These are phyloP conservation scores for Abramis brama DNA, from an alignment of 2,113 vertebrate species.

Conservation along the genomic window DNA sequence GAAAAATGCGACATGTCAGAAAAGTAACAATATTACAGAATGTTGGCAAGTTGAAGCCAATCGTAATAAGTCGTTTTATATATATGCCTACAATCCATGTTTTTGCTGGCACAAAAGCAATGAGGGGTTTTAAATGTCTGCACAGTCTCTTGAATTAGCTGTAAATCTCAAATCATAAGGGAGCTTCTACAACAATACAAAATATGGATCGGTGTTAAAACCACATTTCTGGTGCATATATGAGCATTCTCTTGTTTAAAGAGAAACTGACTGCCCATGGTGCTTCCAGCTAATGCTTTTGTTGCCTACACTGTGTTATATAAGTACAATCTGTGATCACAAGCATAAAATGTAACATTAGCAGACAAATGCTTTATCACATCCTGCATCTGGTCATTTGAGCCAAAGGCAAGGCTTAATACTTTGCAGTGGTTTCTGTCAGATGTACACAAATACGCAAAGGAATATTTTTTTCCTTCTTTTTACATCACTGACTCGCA, in stretches of 20 bases:
- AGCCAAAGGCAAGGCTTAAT: conserved; percentile 3
- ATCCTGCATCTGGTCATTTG: background rate
- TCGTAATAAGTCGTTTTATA: too few species aligned
- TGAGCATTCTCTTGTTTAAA: background rate
- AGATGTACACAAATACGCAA: conserved; percentile 19
- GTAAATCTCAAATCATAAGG: background rate
- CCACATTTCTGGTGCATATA: background rate
- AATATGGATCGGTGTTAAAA: background rate
- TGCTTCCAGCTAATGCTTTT: background rate
- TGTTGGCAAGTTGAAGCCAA: too few species aligned
- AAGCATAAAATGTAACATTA: background rate
- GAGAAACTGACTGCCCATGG: background rate
- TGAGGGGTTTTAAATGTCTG: background rate
- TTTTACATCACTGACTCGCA: background rate
- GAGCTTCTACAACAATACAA: background rate
- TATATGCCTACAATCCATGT: background rate
- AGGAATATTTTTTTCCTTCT: too few species aligned
- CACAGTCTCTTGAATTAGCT: background rate
- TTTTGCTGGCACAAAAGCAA: background rate
- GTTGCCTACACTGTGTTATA: conserved; percentile 21
- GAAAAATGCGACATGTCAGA: background rate
- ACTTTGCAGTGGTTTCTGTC: background rate
- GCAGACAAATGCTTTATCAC: background rate
- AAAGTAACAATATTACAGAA: background rate
- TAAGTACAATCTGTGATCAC: conserved; percentile 21